Evolutionary conservation across 2,113 vertebrate genomes (phyloP).

Genomic region (Mystacornis crossleyi): DNA sequence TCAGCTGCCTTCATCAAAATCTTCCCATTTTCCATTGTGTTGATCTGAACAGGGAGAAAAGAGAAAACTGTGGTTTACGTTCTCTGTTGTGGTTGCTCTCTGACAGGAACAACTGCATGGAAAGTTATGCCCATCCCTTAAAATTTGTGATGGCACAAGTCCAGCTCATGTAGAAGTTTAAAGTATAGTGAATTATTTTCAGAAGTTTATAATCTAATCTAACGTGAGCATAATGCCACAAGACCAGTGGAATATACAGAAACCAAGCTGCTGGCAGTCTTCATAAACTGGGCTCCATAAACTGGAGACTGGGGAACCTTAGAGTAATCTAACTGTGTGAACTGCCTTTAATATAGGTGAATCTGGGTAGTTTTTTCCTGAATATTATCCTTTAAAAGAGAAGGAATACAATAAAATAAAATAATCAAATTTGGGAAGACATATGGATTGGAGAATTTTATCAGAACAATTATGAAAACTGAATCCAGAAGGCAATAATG

Average conservation of each 20-base stretch:
- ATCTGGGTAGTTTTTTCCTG: not conserved
- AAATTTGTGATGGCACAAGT: not conserved
- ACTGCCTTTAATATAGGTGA: not conserved
- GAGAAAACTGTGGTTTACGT: not conserved
- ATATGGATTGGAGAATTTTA: not conserved
- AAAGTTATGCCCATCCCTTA: not conserved
- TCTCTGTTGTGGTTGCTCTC: not conserved
- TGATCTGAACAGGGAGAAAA: not conserved
- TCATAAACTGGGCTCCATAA: not conserved
- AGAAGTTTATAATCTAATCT: not conserved
- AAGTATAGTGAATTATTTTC: not conserved
- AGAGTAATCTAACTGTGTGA: not conserved
- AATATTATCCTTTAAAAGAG: not conserved
- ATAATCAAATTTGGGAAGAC: not conserved
- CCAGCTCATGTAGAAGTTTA: not conserved
- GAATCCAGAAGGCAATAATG: not conserved
- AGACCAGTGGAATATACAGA: not conserved
- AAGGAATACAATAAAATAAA: not conserved
- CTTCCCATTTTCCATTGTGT: rapidly evolving
- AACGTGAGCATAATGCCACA: not conserved
- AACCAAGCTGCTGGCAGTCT: not conserved
- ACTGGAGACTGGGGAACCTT: not conserved
- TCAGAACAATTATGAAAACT: not conserved
- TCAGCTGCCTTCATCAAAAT: not conserved
- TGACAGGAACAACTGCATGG: not conserved